Base-by-base conservation (phyloP, 1,140 invertebrate species). In the Drosophila suzukii region DNA sequence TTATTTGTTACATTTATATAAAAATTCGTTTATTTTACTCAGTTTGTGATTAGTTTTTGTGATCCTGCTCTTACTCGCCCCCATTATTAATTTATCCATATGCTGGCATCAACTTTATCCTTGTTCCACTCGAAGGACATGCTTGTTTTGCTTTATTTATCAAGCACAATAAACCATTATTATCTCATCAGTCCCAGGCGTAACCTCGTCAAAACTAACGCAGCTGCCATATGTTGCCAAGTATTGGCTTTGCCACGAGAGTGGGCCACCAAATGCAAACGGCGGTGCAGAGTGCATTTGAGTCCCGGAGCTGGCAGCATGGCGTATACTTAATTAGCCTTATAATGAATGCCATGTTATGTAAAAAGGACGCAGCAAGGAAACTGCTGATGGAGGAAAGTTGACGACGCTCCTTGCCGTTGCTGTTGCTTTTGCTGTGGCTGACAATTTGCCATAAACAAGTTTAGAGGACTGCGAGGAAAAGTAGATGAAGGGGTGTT, bases 281-380 rank as follows among this genome's bases (percentile, higher is more conserved):
- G 32, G 49, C 30, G 30, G 47, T 32, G 39, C 20, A 46, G 20
- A 15, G 13, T 71, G 67, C 63, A 71, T 17, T 41, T 41, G 27
- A 59, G 60, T 62, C 36, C 36, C 56, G 27, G n/a, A 32, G 38
- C 63, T 13, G 44, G 24, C 71, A 74, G 49, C 76, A 46, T 68
- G 36, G 81, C 77, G 77, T 85, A 85, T 81, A 85, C 78, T 77
- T 85, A 85, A 84, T 84, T 81, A 85, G 67, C 67, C 34, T 32
- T 82, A 56, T 56, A 73, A 67, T 78, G 60, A 61, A 75, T 43
- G 57, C 63, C 50, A 61, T 15, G 58, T 75, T 75, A 72, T 72
- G 67, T 43, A 54, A 68, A 70, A 70, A 54, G 36, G 36, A 49
- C 43, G 43, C 67, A 41, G 65, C 44, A 41, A 34, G 66, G 30